Percentiles rank a stretch among this genome's conserved stretches.
phyloP scores from a whole-genome alignment of 2,797 vertebrate genomes.

The Lepilemur ruficaudatus region DNA sequence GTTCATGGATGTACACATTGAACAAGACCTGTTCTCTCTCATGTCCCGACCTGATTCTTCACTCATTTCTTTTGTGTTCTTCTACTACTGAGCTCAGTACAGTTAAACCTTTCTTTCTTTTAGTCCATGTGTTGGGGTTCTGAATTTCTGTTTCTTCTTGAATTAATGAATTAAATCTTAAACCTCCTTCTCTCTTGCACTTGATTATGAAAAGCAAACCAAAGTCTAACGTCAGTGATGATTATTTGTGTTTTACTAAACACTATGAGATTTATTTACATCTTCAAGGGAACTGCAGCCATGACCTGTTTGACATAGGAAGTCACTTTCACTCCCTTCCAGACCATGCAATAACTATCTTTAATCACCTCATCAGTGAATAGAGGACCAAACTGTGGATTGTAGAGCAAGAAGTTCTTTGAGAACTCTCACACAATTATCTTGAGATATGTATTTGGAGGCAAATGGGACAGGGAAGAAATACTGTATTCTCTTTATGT shows the following conservation, averaged over 20 bases:
- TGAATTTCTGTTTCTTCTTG: neutral
- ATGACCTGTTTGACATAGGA: neutral
- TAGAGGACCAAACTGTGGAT: neutral
- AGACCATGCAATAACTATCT: neutral
- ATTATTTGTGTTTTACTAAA: neutral
- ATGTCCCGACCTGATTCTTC: neutral
- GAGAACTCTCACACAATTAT: neutral
- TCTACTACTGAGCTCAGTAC: neutral
- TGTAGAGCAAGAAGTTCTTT: neutral
- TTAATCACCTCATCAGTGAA: neutral
- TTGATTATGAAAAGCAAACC: neutral
- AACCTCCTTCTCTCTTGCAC: neutral
- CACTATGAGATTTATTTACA: neutral
- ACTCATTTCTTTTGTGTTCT: neutral
- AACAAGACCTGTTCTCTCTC: neutral
- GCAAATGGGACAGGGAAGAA: neutral
- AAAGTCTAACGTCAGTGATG: neutral
- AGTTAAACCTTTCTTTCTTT: neutral
- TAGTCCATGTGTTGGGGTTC: neutral
- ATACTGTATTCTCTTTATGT: neutral
- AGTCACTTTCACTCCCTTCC: neutral
- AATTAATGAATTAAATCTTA: neutral
- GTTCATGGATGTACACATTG: neutral
- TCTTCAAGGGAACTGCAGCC: neutral
- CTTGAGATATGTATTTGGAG: neutral